These are phyloP conservation scores for Puma concolor DNA, from an alignment of 2,113 vertebrate genomes.

Conservation along the genomic window DNA sequence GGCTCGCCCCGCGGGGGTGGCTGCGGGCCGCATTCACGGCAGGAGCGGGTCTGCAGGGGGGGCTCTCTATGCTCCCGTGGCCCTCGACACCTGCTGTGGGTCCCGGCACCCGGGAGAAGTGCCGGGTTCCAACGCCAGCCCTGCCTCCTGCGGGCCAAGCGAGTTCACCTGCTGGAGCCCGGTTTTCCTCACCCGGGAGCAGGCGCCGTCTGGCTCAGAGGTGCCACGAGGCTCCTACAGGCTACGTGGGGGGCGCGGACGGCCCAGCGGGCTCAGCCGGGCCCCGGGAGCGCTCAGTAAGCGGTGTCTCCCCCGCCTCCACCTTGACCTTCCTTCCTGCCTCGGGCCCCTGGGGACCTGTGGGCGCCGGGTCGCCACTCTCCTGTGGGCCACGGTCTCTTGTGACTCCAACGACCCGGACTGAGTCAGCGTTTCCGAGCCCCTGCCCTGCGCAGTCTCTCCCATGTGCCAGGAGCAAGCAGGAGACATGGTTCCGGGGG, in stretches of 20 bases:
- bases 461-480: accelerated
- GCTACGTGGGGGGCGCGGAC: accelerated
- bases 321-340: neutral
- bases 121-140: accelerated
- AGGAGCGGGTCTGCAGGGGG: neutral
- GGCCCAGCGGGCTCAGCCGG: no score
- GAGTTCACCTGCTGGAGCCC: accelerated
- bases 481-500: neutral
- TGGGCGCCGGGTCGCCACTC: neutral
- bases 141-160: neutral
- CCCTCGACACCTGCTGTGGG: accelerated
- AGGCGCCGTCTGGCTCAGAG: accelerated
- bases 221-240: neutral
- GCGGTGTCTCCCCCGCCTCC: neutral
- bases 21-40: accelerated
- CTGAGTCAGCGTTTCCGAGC: neutral
- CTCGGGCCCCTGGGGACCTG: neutral
- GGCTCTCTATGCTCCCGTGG: neutral
- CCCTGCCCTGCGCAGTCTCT: accelerated
- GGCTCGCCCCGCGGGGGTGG: accelerated
- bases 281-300: accelerated
- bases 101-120: accelerated
- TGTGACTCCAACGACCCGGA: neutral
- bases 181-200: accelerated
- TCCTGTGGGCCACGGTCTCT: accelerated